Evolutionary conservation across 1,140 invertebrate species (phyloP).

Genomic region (Agrypnia vestita): DNA sequence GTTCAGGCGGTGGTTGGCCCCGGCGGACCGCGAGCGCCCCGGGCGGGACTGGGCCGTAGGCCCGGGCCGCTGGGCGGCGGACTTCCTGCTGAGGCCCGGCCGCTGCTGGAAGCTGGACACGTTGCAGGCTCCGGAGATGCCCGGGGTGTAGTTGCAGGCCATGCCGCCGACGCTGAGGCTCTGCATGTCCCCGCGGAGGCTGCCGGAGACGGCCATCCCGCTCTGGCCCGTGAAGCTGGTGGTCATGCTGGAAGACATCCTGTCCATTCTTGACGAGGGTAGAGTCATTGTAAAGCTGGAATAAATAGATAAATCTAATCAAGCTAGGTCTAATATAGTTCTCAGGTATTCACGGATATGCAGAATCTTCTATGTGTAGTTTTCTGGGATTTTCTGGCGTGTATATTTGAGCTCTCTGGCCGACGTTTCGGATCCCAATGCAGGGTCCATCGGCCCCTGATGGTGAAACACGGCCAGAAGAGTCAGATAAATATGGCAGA

Average conservation of each 20-base stretch:
- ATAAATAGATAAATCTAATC: neutral
- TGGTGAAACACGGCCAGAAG: too few relatives aligned
- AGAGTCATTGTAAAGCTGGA: constrained; percentile 54
- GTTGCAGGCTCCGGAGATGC: constrained; percentile 70
- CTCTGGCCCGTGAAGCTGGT: constrained; percentile 71
- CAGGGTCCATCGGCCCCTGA: too few relatives aligned
- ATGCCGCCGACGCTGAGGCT: constrained; percentile 71
- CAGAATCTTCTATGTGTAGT: too few relatives aligned
- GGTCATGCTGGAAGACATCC: constrained; percentile 72
- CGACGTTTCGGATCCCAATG: too few relatives aligned
- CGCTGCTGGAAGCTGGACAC: constrained; percentile 71
- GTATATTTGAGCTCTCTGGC: too few relatives aligned
- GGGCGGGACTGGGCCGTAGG: constrained; percentile 69
- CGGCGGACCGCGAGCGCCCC: constrained; percentile 69
- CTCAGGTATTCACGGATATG: too few relatives aligned
- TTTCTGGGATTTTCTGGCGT: too few relatives aligned
- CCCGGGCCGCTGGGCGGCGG: constrained; percentile 69
- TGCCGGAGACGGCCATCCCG: constrained; percentile 70
- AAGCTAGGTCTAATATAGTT: too few relatives aligned
- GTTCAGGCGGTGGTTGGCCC: constrained; percentile 67
- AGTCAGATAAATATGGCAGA: too few relatives aligned
- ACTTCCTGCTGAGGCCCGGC: constrained; percentile 70
- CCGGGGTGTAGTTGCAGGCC: constrained; percentile 71
- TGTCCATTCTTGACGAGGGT: constrained; percentile 69
- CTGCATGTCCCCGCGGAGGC: constrained; percentile 67